phyloP scores from a whole-genome alignment of 2,888 invertebrate species.

The Pardosa pseudoannulata region DNA sequence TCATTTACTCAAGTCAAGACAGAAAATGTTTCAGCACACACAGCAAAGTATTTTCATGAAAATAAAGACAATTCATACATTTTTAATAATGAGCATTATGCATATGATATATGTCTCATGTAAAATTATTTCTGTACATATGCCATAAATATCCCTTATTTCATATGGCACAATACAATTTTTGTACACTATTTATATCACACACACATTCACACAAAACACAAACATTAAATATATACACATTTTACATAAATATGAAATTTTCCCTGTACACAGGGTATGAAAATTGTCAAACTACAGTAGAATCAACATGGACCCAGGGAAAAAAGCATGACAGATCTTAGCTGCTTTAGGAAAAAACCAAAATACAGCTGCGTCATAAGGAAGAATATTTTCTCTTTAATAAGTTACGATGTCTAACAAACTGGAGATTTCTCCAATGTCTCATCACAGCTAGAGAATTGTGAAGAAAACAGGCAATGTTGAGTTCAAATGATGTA shows the following conservation, averaged over 20 bases:
- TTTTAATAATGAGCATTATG: conserved; percentile 33
- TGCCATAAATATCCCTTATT: conserved; percentile 20
- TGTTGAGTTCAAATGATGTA: conserved; percentile 30
- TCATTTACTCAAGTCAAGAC: conserved; percentile 31
- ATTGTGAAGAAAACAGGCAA: conserved; percentile 44
- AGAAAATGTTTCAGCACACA: conserved; percentile 44
- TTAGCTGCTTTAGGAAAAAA: conserved; percentile 49
- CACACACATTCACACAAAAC: conserved; percentile 21
- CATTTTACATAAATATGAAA: conserved; percentile 35
- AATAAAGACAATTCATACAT: conserved; percentile 40
- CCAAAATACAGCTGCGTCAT: conserved; percentile 56
- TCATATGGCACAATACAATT: conserved; percentile 50
- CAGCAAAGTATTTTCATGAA: conserved; percentile 35
- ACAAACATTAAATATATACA: conserved; percentile 20
- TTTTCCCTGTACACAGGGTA: conserved; percentile 14
- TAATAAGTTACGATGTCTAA: conserved; percentile 56
- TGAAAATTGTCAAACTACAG: conserved; percentile 31
- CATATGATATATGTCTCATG: conserved; percentile 20
- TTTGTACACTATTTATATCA: conserved; percentile 33
- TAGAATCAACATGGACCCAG: conserved; percentile 63
- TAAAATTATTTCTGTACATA: conserved; percentile 28
- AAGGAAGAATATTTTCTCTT: conserved; percentile 23
- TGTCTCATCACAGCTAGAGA: conserved; percentile 70
- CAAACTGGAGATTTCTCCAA: conserved; percentile 57
- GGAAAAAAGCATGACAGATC: conserved; percentile 50